Conservation (phyloP, 2,888 invertebrate genomes). For the Watsonalla cultraria region DNA sequence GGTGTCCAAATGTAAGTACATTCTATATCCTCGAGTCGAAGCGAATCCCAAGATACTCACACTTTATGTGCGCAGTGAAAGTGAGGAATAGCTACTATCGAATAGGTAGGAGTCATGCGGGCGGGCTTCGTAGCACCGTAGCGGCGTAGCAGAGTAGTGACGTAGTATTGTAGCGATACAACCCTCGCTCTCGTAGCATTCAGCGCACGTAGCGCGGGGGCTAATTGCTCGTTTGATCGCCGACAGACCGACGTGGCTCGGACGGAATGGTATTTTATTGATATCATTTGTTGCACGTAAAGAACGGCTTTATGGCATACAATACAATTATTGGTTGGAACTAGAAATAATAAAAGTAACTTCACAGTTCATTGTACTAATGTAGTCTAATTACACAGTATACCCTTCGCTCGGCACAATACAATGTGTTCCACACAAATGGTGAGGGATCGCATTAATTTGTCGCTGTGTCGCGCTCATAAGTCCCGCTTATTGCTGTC, state of each 20-base stretch:
- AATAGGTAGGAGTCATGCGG: too few species aligned
- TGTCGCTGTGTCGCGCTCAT: constrained; percentile 35
- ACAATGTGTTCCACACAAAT: too few species aligned
- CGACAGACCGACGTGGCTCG: constrained; percentile 1
- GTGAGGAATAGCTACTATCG: too few species aligned
- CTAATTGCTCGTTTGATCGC: constrained; percentile 45
- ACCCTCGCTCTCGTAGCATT: constrained; percentile 11
- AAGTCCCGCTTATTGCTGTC: constrained; percentile 26
- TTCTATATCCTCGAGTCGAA: too few species aligned
- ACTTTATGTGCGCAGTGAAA: too few species aligned
- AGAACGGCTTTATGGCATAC: too few species aligned
- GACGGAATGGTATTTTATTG: not conserved
- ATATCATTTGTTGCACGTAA: not conserved
- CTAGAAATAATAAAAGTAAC: too few species aligned
- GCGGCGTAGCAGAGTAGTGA: constrained; percentile 7
- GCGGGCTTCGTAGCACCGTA: not conserved
- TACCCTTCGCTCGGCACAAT: constrained; percentile 1
- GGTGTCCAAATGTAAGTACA: too few species aligned
- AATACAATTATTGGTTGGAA: too few species aligned
- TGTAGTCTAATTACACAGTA: not conserved
- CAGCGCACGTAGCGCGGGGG: constrained; percentile 33
- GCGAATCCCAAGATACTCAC: too few species aligned
- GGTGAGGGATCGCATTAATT: constrained; percentile 38
- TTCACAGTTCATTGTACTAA: too few species aligned
- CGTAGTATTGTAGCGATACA: constrained; percentile 5